A percentile compares a stretch with the other conserved stretches of the same genome.
Evolutionary conservation across 2,888 invertebrate species (phyloP).

Genomic region (Monopis laevigella): DNA sequence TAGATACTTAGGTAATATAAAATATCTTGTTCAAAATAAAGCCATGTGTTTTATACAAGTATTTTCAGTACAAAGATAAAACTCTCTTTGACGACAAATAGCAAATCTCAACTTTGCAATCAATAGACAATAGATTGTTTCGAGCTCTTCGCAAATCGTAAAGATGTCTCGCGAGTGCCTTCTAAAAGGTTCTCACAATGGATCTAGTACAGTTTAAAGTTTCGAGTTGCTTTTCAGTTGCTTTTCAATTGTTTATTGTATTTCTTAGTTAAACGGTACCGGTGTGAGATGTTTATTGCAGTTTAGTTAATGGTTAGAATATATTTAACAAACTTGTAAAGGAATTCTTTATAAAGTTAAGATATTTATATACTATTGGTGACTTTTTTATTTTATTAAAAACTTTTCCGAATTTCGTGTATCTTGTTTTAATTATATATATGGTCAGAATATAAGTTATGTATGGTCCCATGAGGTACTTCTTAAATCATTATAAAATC

Average conservation of each 20-base stretch:
- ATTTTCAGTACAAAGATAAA: constrained; percentile 4
- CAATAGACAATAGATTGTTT: constrained; percentile 57
- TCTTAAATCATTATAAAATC: no score
- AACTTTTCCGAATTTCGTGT: no score
- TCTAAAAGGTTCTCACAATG: constrained; percentile 19
- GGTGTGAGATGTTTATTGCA: no score
- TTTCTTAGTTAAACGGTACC: background rate
- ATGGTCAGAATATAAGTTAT: no score
- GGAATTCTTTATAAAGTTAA: no score
- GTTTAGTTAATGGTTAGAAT: no score
- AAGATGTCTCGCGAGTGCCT: constrained; percentile 33
- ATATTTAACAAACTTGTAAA: no score
- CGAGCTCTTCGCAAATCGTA: constrained; percentile 53
- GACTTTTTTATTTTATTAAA: no score
- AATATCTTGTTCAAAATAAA: background rate
- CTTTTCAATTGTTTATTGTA: constrained; percentile 2
- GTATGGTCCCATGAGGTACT: no score
- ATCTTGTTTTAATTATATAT: no score
- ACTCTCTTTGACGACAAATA: constrained; percentile 50
- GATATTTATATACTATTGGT: constrained; percentile 1
- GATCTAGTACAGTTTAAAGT: constrained; percentile 6
- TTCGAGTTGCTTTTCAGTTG: constrained; percentile 4
- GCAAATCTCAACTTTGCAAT: constrained; percentile 44
- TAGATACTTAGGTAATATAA: no score
- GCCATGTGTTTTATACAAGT: constrained; percentile 6